Evolutionary conservation across 2,113 vertebrate genomes (phyloP).

Genomic region (Ondatra zibethicus): DNA sequence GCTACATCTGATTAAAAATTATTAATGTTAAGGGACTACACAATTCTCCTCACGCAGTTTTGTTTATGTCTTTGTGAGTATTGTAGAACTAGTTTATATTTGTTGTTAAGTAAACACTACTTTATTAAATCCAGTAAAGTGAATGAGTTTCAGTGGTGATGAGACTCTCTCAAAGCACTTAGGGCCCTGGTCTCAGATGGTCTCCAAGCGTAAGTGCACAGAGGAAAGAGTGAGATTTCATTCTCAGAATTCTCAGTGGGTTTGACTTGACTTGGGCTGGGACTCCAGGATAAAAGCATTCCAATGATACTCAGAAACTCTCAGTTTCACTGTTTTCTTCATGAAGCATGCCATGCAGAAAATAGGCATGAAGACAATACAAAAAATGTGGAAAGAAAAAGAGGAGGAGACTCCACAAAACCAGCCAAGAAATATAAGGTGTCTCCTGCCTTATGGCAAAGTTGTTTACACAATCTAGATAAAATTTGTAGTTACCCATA

Average conservation of each 20-base stretch:
- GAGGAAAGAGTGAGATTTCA: not conserved
- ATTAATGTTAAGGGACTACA: not conserved
- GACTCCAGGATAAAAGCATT: not conserved
- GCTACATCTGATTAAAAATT: not conserved
- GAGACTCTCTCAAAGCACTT: not conserved
- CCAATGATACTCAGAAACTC: not conserved
- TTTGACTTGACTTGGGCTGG: not conserved
- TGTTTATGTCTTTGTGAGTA: not conserved
- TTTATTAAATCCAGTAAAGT: not conserved
- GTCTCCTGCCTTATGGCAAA: not conserved
- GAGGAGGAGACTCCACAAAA: not conserved
- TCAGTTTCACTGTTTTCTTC: not conserved
- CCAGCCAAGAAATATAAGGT: not conserved
- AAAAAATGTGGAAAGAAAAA: not conserved
- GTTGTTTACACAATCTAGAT: not conserved
- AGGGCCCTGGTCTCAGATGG: not conserved
- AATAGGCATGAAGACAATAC: not conserved
- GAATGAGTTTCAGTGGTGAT: not conserved
- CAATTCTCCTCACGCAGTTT: not conserved
- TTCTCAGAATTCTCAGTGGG: not conserved
- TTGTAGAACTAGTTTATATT: not conserved
- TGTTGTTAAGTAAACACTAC: not conserved
- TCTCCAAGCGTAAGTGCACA: not conserved
- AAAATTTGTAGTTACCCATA: not conserved
- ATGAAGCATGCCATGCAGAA: not conserved